Conservation (phyloP, 2,797 vertebrate species). For the Notamacropus eugenii region DNA sequence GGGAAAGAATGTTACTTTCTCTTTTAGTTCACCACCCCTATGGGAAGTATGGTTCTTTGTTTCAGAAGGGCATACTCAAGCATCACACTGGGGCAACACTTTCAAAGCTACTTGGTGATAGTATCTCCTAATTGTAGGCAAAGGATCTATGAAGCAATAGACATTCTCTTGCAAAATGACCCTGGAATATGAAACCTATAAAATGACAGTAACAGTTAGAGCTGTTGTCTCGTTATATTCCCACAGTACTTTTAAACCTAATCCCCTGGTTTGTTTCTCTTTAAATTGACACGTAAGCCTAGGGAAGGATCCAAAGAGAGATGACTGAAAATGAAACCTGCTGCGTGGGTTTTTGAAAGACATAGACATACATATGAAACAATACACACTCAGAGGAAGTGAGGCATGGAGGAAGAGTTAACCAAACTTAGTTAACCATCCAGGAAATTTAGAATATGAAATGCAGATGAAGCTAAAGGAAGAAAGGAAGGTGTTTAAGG, state of each 20-base stretch:
- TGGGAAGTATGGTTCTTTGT: neutral
- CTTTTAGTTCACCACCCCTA: neutral
- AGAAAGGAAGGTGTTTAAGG: neutral
- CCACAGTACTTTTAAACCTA: neutral
- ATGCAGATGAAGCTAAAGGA: neutral
- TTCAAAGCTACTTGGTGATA: neutral
- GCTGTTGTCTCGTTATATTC: neutral
- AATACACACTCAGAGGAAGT: neutral
- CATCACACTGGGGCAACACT: neutral
- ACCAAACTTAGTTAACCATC: neutral
- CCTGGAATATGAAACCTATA: neutral
- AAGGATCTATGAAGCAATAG: neutral
- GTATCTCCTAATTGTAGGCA: neutral
- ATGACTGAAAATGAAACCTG: slow-evolving; percentile 24
- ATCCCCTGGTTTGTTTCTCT: slow-evolving; percentile 21
- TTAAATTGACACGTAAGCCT: slow-evolving; percentile 2
- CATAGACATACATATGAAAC: neutral
- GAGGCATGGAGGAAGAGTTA: neutral
- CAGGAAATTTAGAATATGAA: slow-evolving; percentile 21
- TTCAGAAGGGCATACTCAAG: neutral
- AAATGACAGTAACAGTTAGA: neutral
- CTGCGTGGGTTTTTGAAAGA: neutral
- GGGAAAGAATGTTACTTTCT: neutral
- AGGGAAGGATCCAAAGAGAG: slow-evolving; percentile 31
- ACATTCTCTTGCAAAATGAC: neutral